These are phyloP conservation scores for Sitodiplosis mosellana DNA, from an alignment of 1,140 invertebrate species.

Conservation along the genomic window DNA sequence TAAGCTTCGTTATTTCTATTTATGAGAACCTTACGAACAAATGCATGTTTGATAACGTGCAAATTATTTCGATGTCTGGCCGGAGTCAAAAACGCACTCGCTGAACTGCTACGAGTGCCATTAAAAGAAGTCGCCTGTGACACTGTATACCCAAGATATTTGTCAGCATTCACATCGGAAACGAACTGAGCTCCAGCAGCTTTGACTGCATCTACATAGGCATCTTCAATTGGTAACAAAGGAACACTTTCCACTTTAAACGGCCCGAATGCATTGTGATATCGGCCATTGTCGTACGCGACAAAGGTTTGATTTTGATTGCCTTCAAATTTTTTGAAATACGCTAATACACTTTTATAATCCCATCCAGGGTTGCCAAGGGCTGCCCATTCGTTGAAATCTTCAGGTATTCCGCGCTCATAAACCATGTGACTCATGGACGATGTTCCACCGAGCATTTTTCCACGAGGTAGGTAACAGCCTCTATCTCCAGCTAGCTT, in stretches of 20 bases:
- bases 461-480: slow-evolving; percentile 34
- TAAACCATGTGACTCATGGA: slow-evolving; percentile 36
- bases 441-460: slow-evolving; percentile 31
- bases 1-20: slow-evolving; percentile 12
- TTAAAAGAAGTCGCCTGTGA: slow-evolving; percentile 26
- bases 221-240: slow-evolving; percentile 18
- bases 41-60: slow-evolving; percentile 25
- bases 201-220: slow-evolving; percentile 19
- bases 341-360: slow-evolving; percentile 20
- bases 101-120: slow-evolving; percentile 36
- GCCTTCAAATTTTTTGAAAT: slow-evolving; percentile 24
- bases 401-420: slow-evolving; percentile 27
- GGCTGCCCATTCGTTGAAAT: slow-evolving; percentile 31
- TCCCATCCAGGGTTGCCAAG: slow-evolving; percentile 24
- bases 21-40: slow-evolving; percentile 24
- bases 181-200: slow-evolving; percentile 26
- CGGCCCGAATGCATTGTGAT: slow-evolving; percentile 22
- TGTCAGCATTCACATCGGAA: slow-evolving; percentile 32
- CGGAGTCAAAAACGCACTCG: slow-evolving; percentile 29
- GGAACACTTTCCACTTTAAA: slow-evolving; percentile 28
- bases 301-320: slow-evolving; percentile 26
- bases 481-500: too few relatives aligned
- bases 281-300: slow-evolving; percentile 27
- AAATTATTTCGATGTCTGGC: slow-evolving; percentile 1
- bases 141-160: slow-evolving; percentile 30